These are phyloP conservation scores for Platyrinchus mystaceus DNA, from an alignment of 2,797 vertebrate species.

Conservation along the genomic window DNA sequence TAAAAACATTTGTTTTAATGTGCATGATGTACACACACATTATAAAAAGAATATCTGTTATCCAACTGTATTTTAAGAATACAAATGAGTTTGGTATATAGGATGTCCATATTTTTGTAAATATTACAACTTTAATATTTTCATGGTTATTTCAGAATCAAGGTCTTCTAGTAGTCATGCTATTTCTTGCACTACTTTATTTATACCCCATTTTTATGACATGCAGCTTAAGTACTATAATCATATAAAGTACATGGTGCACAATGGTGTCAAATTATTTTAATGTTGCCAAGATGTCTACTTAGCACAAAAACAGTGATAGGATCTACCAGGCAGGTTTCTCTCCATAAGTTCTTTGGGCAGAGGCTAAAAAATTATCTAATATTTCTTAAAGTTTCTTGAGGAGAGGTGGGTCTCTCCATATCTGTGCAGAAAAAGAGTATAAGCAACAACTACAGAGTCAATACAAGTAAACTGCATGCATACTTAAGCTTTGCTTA, in stretches of 20 bases:
- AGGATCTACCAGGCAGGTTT: neutral
- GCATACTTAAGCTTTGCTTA: neutral
- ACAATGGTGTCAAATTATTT: neutral
- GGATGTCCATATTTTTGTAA: neutral
- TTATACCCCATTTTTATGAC: neutral
- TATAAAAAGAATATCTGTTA: neutral
- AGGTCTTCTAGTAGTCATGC: neutral
- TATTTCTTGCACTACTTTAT: neutral
- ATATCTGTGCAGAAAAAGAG: neutral
- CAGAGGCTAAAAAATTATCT: neutral
- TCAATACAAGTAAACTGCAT: neutral
- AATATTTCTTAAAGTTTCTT: neutral
- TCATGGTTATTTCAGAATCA: neutral
- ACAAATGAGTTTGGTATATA: accelerated
- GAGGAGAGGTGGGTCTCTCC: neutral
- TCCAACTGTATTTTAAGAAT: neutral
- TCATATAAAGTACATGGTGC: neutral
- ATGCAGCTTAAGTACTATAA: neutral
- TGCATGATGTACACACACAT: neutral
- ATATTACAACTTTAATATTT: neutral
- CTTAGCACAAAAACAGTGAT: neutral
- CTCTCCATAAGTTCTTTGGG: neutral
- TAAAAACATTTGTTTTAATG: neutral
- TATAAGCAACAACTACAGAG: neutral
- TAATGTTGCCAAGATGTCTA: neutral